phyloP scores from a whole-genome alignment of 1,140 invertebrate species.

The Diachasma alloeum region DNA sequence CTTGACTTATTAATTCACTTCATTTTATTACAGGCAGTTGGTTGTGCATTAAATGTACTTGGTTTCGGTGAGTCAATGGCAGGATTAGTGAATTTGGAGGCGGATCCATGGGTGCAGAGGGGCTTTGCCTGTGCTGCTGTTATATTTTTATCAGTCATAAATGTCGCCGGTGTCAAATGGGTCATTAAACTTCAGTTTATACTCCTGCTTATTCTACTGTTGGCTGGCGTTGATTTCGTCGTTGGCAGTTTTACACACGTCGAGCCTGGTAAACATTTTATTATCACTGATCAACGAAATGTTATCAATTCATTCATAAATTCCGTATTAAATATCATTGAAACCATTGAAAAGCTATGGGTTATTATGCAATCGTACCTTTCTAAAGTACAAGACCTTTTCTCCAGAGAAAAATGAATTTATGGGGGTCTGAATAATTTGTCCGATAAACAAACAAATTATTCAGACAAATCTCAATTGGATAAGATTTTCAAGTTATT shows the following conservation, averaged over 20 bases:
- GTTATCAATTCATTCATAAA: background rate
- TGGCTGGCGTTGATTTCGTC: constrained; percentile 88
- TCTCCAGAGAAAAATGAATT: too few species aligned
- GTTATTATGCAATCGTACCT: background rate
- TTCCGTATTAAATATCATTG: background rate
- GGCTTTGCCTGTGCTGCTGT: constrained; percentile 84
- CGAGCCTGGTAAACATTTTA: constrained; percentile 65
- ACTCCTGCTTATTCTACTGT: constrained; percentile 81
- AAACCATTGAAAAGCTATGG: background rate
- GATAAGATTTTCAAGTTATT: too few species aligned
- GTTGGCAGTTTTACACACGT: constrained; percentile 84
- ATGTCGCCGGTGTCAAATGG: constrained; percentile 93
- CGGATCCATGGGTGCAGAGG: constrained; percentile 76
- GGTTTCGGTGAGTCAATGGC: constrained; percentile 97
- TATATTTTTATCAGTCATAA: constrained; percentile 83
- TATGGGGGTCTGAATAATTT: too few species aligned
- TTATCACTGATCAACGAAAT: background rate
- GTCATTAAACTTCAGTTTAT: constrained; percentile 91
- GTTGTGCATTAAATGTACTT: constrained; percentile 90
- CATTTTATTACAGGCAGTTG: constrained; percentile 78
- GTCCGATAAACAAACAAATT: too few species aligned
- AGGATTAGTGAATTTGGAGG: constrained; percentile 77
- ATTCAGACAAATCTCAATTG: too few species aligned
- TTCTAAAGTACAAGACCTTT: too few species aligned
- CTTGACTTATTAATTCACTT: background rate